Percentiles rank a stretch among this genome's conserved stretches.
Conservation (phyloP, 2,113 vertebrate genomes). For the Synchiropus splendidus region DNA sequence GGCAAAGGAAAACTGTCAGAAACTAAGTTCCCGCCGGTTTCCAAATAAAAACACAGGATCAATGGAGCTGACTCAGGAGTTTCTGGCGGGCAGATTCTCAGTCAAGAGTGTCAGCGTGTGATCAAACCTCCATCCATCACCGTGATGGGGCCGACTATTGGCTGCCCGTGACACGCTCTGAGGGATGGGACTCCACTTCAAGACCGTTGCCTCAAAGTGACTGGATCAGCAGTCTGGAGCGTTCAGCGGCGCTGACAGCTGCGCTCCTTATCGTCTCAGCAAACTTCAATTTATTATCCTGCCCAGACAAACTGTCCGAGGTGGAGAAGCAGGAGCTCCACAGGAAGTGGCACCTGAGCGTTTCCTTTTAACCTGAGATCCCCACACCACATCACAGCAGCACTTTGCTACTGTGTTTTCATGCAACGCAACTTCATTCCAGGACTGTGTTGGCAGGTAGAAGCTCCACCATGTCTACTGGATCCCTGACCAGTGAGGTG, state of each 20-base stretch:
- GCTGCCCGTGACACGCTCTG: constrained; percentile 61
- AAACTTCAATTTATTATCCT: no score
- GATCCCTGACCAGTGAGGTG: no score
- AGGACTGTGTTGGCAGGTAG: no score
- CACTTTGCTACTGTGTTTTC: no score
- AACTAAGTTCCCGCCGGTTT: constrained; percentile 56
- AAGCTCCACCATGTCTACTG: no score
- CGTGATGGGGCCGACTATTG: constrained; percentile 63
- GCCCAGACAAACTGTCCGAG: no score
- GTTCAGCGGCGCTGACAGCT: constrained; percentile 36
- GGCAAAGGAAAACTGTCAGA: constrained; percentile 65
- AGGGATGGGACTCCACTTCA: constrained; percentile 59
- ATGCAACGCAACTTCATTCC: no score
- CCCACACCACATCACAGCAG: no score
- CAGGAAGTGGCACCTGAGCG: not conserved
- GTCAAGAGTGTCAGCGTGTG: constrained; percentile 59
- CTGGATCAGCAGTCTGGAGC: constrained; percentile 49
- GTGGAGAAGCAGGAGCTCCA: no score
- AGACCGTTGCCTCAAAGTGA: constrained; percentile 56
- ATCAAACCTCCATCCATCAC: constrained; percentile 71
- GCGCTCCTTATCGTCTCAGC: constrained; percentile 35
- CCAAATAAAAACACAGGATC: constrained; percentile 49
- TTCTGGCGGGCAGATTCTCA: constrained; percentile 47
- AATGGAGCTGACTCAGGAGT: constrained; percentile 62
- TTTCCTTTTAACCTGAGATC: constrained; percentile 4